A percentile compares a stretch with the other conserved stretches of the same genome.
phyloP scores from a whole-genome alignment of 2,113 vertebrate genomes.

The Perccottus glenii region DNA sequence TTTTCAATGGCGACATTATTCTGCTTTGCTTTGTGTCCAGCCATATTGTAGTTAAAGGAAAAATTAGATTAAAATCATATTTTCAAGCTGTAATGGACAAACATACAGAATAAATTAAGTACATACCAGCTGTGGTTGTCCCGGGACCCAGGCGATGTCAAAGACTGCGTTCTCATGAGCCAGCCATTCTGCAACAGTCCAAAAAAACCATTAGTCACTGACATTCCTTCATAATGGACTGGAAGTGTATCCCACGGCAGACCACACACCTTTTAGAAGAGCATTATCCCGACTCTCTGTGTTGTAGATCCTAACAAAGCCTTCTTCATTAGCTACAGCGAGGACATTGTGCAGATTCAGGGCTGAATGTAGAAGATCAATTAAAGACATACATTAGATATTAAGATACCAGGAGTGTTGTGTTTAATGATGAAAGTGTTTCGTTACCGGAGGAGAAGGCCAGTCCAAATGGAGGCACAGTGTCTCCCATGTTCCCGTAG shows the following conservation, averaged over 20 bases:
- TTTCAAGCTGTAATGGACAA: too few relatives aligned
- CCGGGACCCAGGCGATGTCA: conserved; percentile 95
- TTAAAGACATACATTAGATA: too few relatives aligned
- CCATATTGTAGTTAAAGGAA: too few relatives aligned
- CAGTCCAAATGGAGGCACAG: conserved; percentile 94
- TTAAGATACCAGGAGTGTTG: too few relatives aligned
- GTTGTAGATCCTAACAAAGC: conserved; percentile 89
- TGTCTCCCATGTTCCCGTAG: conserved; percentile 81
- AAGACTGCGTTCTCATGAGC: conserved; percentile 97
- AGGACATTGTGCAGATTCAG: conserved; percentile 77
- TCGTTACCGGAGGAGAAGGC: conserved; percentile 87
- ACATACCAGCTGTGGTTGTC: conserved; percentile 89
- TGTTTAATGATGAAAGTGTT: background rate
- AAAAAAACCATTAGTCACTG: conserved; percentile 2
- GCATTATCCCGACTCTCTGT: conserved; percentile 80
- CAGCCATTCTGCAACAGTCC: conserved; percentile 86
- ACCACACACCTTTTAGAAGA: conserved; percentile 84
- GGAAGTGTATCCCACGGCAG: rapidly evolving
- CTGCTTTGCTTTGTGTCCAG: too few relatives aligned
- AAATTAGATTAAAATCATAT: too few relatives aligned
- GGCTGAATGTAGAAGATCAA: conserved; percentile 68
- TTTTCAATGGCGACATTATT: too few relatives aligned
- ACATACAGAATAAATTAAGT: background rate
- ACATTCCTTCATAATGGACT: background rate
- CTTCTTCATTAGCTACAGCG: conserved; percentile 94